Evolutionary conservation across 2,888 invertebrate genomes (phyloP).

Genomic region (Dasypogon diadema): DNA sequence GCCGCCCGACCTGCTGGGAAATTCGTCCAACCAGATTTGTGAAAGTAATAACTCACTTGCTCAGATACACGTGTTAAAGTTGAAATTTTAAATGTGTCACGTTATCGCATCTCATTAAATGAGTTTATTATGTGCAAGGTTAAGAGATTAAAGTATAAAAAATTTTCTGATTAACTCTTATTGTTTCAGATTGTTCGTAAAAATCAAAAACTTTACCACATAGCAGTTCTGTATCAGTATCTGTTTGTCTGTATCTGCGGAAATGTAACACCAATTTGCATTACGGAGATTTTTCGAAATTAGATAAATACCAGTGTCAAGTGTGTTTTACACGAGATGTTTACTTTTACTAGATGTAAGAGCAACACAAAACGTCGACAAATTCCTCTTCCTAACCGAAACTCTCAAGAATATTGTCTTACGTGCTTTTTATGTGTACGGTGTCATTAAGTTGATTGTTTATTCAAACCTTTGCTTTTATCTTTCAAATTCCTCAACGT

Average conservation of each 20-base stretch:
- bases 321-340: slow-evolving; percentile 9
- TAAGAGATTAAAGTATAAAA: neutral
- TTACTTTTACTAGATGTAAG: slow-evolving; percentile 20
- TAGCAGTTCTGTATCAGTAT: too few relatives aligned
- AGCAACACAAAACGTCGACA: neutral
- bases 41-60: slow-evolving; percentile 39
- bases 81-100: neutral
- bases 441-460: slow-evolving; percentile 24
- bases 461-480: slow-evolving; percentile 20
- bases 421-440: slow-evolving; percentile 10
- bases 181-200: too few relatives aligned
- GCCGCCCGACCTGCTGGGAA: slow-evolving; percentile 2
- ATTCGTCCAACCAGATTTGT: slow-evolving; percentile 28
- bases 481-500: neutral
- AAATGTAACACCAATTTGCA: neutral
- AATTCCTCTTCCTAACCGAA: slow-evolving; percentile 39
- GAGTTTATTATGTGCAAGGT: neutral
- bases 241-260: neutral
- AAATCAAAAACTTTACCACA: too few relatives aligned
- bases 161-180: too few relatives aligned
- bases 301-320: slow-evolving; percentile 32
- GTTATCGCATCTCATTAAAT: slow-evolving; percentile 2
- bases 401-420: slow-evolving; percentile 47
- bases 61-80: slow-evolving; percentile 17
- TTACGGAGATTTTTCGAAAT: neutral